These are phyloP conservation scores for Anoplolepis gracilipes DNA, from an alignment of 1,140 invertebrate genomes.

Conservation along the genomic window DNA sequence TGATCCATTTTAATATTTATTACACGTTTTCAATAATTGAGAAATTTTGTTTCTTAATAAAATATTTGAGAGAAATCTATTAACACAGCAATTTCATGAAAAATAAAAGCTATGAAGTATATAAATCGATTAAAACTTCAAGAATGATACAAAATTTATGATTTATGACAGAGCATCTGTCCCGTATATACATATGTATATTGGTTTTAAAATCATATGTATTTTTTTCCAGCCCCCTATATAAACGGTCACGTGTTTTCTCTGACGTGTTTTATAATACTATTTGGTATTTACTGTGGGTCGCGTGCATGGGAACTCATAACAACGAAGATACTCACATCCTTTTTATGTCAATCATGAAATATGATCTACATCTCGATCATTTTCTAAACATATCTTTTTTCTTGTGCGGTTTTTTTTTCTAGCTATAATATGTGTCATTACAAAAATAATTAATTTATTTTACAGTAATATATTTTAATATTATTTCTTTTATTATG, in stretches of 20 bases:
- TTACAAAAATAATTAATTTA: background rate
- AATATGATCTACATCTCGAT: conserved; percentile 24
- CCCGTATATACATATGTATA: conserved; percentile 75
- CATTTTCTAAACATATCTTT: background rate
- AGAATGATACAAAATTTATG: conserved; percentile 26
- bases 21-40: background rate
- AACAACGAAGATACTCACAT: conserved; percentile 72
- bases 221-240: conserved; percentile 71
- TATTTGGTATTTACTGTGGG: conserved; percentile 64
- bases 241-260: conserved; percentile 70
- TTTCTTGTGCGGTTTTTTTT: background rate
- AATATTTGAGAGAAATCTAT: background rate
- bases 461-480: background rate
- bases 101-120: background rate
- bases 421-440: background rate
- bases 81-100: background rate
- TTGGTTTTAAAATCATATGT: conserved; percentile 65
- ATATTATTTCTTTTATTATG: background rate
- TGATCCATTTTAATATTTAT: background rate
- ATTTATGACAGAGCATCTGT: conserved; percentile 73
- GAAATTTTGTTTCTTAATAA: background rate
- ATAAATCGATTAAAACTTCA: background rate
- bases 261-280: conserved; percentile 68
- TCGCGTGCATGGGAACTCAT: conserved; percentile 73
- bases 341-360: conserved; percentile 54